These are phyloP conservation scores for Epinephelus malabaricus DNA, from an alignment of 2,797 vertebrate genomes.

Conservation along the genomic window DNA sequence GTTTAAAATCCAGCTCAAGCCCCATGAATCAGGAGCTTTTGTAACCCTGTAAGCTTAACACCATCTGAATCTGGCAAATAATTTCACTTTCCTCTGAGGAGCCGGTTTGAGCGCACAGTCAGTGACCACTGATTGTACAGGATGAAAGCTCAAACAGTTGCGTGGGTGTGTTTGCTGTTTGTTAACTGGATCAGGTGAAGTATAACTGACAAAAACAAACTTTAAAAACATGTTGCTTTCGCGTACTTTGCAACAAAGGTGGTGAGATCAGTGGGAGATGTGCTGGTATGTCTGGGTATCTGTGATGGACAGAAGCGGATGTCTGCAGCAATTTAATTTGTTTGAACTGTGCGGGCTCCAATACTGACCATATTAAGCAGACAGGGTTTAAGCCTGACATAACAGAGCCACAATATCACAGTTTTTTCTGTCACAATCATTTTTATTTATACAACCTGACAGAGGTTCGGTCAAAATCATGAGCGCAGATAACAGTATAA, in stretches of 20 bases:
- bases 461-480: not conserved
- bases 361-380: not conserved
- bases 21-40: not conserved
- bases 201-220: slow-evolving; percentile 2
- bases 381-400: not conserved
- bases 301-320: not conserved
- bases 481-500: not conserved
- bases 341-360: not conserved
- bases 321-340: not conserved
- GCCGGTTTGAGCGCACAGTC: slow-evolving; percentile 19
- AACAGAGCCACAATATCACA: not conserved
- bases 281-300: slow-evolving; percentile 2
- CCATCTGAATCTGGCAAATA: slow-evolving; percentile 7
- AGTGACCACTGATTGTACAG: slow-evolving; percentile 30
- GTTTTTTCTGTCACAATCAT: not conserved
- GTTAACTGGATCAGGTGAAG: slow-evolving; percentile 22
- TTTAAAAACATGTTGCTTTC: not conserved
- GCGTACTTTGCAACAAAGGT: not conserved
- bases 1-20: slow-evolving; percentile 14
- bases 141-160: slow-evolving; percentile 6
- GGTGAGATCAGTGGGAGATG: slow-evolving; percentile 10
- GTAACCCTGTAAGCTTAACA: not conserved
- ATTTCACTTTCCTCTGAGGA: slow-evolving; percentile 17
- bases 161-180: slow-evolving; percentile 5
- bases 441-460: not conserved